phyloP scores from a whole-genome alignment of 2,888 invertebrate genomes.

The Tetranychus truncatus region DNA sequence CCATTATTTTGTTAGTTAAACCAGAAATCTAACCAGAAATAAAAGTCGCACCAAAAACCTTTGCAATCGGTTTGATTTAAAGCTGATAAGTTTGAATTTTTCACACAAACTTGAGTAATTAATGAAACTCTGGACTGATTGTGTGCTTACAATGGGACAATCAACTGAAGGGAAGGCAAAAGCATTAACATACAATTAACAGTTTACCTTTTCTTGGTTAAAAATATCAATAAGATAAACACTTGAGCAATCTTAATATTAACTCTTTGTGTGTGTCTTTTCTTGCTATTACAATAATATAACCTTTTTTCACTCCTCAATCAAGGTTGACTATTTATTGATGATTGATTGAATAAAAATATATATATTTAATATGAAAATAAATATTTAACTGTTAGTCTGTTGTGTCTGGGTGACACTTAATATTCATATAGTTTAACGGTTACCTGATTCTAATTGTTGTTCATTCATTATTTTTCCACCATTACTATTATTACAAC shows the following conservation, averaged over 20 bases:
- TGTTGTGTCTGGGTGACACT: background rate
- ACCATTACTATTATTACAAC: background rate
- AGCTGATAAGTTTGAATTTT: no score
- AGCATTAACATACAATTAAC: background rate
- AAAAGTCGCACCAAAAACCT: no score
- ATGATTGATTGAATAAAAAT: no score
- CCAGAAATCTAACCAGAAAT: no score
- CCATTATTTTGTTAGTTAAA: no score
- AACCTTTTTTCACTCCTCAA: background rate
- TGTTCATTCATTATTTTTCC: background rate
- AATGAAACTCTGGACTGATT: no score
- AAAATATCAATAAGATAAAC: background rate
- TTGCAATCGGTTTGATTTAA: no score
- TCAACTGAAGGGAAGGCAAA: no score
- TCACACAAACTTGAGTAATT: no score
- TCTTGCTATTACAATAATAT: background rate
- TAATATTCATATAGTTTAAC: background rate
- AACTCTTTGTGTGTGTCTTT: background rate
- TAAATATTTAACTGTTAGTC: no score
- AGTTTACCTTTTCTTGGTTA: background rate
- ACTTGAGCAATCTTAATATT: background rate
- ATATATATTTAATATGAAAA: no score
- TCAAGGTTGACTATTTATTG: background rate
- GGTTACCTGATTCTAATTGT: background rate
- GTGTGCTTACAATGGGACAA: no score